Evolutionary conservation across 37 sponge, comb jelly and placozoan species (phyloP).

Genomic region (Aphrocallistes beatrix): DNA sequence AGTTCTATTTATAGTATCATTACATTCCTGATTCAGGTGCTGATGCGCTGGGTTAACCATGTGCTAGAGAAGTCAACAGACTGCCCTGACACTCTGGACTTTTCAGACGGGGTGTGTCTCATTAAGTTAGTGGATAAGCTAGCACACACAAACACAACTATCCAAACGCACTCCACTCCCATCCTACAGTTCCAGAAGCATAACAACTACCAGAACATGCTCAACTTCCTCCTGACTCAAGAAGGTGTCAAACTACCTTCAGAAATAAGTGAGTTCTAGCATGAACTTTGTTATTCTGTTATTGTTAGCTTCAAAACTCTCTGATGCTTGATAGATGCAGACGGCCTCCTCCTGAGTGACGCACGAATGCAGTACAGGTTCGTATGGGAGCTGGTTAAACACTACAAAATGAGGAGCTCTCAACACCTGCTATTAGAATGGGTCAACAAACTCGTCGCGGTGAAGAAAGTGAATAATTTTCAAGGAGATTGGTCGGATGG

Average conservation of each 20-base stretch:
- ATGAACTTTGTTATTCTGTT: no score
- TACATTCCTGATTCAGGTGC: not conserved
- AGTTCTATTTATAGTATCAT: no score
- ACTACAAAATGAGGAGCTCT: not conserved
- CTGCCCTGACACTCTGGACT: not conserved
- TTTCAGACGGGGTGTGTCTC: slow-evolving; percentile 4
- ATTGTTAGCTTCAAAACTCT: not conserved
- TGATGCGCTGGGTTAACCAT: not conserved
- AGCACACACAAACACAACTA: not conserved
- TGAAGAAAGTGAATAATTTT: not conserved
- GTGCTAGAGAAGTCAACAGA: not conserved
- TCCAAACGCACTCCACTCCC: not conserved
- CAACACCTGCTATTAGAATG: not conserved
- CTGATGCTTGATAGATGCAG: not conserved
- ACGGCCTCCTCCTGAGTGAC: not conserved
- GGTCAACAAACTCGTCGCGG: not conserved
- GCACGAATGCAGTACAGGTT: not conserved
- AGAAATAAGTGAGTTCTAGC: not conserved
- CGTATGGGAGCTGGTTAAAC: not conserved
- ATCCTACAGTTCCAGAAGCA: not conserved
- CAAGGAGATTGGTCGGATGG: not conserved
- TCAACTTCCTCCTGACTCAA: not conserved
- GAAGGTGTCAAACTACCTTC: not conserved
- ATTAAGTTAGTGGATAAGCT: not conserved
- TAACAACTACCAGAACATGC: not conserved